phyloP scores from a whole-genome alignment of 2,113 vertebrate genomes.

The Vulpes lagopus region DNA sequence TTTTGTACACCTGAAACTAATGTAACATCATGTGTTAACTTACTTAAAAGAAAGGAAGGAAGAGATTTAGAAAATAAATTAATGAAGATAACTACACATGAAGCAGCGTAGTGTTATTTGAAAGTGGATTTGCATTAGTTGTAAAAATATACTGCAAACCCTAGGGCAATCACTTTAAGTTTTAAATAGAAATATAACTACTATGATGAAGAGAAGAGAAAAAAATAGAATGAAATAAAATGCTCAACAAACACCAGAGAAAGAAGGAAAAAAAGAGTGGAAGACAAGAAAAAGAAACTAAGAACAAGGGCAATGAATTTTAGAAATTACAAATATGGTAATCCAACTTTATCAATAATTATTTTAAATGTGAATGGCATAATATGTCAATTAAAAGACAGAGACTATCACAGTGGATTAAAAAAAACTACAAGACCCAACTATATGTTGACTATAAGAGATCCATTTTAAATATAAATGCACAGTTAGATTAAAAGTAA shows the following conservation, averaged over 20 bases:
- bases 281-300: neutral
- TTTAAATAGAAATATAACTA: neutral
- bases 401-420: neutral
- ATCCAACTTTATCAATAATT: neutral
- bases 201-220: neutral
- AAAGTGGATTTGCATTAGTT: neutral
- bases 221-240: neutral
- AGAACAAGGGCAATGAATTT: neutral
- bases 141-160: neutral
- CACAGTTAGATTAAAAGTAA: neutral
- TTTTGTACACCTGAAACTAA: neutral
- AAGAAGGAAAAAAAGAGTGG: neutral
- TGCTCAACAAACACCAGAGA: neutral
- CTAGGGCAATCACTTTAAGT: neutral
- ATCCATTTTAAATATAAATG: neutral
- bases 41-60: neutral
- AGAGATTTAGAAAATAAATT: neutral
- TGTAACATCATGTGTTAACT: neutral
- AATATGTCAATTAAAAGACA: neutral
- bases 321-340: neutral
- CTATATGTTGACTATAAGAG: neutral
- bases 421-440: neutral
- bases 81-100: neutral
- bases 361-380: conserved; percentile 18
- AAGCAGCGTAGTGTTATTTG: neutral